Conservation (phyloP, 2,888 invertebrate species). For the Cryptocheilus praepositus region DNA sequence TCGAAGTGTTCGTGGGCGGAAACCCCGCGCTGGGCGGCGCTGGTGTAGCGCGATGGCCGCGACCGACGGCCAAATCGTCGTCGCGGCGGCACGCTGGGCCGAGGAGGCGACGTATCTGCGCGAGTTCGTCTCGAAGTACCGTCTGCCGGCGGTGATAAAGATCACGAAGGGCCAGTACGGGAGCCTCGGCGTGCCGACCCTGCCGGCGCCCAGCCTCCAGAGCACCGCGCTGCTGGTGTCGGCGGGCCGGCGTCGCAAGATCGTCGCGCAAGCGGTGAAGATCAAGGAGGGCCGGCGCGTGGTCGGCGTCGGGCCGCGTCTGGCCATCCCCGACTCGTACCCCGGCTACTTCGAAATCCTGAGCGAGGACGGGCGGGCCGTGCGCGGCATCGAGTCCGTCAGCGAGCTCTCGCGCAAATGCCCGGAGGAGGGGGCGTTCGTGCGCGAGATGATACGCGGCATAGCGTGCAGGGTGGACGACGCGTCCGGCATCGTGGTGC, state of each 20-base stretch:
- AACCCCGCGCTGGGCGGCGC: constrained; percentile 39
- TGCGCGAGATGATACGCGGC: constrained; percentile 86
- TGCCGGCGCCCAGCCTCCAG: constrained; percentile 90
- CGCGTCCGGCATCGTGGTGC: constrained; percentile 77
- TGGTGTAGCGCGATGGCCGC: constrained; percentile 82
- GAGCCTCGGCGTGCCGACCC: constrained; percentile 90
- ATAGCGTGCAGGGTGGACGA: constrained; percentile 75
- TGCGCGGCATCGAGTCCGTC: constrained; percentile 92
- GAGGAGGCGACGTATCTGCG: constrained; percentile 85
- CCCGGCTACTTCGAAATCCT: constrained; percentile 95
- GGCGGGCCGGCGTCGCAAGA: constrained; percentile 89
- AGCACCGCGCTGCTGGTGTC: constrained; percentile 91
- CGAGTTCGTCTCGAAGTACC: constrained; percentile 85
- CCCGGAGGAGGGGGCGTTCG: constrained; percentile 85
- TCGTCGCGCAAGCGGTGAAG: constrained; percentile 92
- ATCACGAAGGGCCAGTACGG: constrained; percentile 96
- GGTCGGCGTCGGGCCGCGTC: constrained; percentile 87
- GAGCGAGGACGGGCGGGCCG: constrained; percentile 94
- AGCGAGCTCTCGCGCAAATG: constrained; percentile 87
- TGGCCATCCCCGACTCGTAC: constrained; percentile 93
- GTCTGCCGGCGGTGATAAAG: constrained; percentile 90
- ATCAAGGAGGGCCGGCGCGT: constrained; percentile 91
- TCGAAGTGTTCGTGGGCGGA: constrained; percentile 32
- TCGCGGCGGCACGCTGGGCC: constrained; percentile 87
- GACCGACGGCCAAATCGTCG: constrained; percentile 92